These are phyloP conservation scores for Penaeus monodon DNA, from an alignment of 2,888 invertebrate genomes.

Conservation along the genomic window DNA sequence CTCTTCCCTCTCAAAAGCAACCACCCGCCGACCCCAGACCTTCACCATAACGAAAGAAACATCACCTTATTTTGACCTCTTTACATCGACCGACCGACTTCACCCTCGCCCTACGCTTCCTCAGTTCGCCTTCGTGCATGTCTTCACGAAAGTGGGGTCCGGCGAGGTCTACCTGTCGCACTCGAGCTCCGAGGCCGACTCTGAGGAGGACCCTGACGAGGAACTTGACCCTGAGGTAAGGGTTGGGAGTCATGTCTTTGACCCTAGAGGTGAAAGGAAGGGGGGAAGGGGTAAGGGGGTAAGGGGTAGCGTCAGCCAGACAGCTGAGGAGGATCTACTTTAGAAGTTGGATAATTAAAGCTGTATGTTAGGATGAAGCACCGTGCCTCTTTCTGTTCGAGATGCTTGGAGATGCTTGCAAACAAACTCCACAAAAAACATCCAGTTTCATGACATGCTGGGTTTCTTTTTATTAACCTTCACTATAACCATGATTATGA, in stretches of 20 bases:
- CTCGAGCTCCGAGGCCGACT: conserved; percentile 73
- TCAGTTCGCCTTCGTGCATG: conserved; percentile 84
- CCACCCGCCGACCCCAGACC: too few species aligned
- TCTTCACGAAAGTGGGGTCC: conserved; percentile 85
- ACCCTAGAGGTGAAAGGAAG: background rate
- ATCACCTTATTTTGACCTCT: too few species aligned
- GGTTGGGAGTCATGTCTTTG: background rate
- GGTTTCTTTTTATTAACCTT: too few species aligned
- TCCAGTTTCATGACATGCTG: too few species aligned
- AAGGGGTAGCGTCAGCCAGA: too few species aligned
- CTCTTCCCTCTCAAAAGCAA: too few species aligned
- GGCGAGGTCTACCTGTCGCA: conserved; percentile 83
- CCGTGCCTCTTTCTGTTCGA: too few species aligned
- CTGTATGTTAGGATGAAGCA: background rate
- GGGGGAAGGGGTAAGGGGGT: conserved; percentile 10
- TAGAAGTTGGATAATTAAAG: background rate
- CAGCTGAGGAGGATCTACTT: too few species aligned
- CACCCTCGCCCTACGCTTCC: background rate
- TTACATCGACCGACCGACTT: background rate
- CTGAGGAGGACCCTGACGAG: conserved; percentile 73
- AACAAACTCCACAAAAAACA: too few species aligned
- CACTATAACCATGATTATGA: too few species aligned
- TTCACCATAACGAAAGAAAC: too few species aligned
- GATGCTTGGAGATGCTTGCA: too few species aligned
- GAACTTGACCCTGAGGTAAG: conserved; percentile 61